These are phyloP conservation scores for Dissostichus mawsoni DNA, from an alignment of 2,113 vertebrate genomes.

Conservation along the genomic window DNA sequence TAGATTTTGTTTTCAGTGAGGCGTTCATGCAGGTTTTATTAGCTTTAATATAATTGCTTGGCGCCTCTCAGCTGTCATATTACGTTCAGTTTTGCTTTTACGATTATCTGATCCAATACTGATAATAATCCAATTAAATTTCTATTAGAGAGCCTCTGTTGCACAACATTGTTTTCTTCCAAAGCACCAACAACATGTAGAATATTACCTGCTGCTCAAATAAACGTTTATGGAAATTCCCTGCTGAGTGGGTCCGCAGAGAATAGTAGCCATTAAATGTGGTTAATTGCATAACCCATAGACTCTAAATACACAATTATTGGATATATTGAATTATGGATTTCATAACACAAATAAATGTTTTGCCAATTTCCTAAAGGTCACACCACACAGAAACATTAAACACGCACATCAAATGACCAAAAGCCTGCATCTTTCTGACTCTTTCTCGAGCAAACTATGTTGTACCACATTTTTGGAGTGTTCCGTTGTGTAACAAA, in stretches of 20 bases:
- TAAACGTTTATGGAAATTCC: conserved; percentile 2
- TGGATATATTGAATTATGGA: too few species aligned
- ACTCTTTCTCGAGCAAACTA: conserved; percentile 10
- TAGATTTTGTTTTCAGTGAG: conserved; percentile 38
- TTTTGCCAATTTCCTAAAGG: background rate
- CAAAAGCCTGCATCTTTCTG: background rate
- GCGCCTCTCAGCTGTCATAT: conserved; percentile 41
- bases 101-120: conserved; percentile 50
- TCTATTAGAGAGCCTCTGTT: conserved; percentile 33
- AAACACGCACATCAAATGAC: background rate
- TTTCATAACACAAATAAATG: background rate
- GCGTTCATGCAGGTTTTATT: conserved; percentile 49
- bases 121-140: conserved; percentile 41
- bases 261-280: background rate
- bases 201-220: conserved; percentile 3
- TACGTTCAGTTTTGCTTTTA: conserved; percentile 22
- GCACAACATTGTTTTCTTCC: conserved; percentile 8
- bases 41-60: conserved; percentile 31
- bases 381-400: background rate
- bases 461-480: background rate
- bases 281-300: background rate
- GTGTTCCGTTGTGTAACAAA: conserved; percentile 47
- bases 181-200: background rate
- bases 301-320: background rate
- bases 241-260: background rate